phyloP scores from a whole-genome alignment of 2,888 invertebrate genomes.

The Hypomecis atomaria region DNA sequence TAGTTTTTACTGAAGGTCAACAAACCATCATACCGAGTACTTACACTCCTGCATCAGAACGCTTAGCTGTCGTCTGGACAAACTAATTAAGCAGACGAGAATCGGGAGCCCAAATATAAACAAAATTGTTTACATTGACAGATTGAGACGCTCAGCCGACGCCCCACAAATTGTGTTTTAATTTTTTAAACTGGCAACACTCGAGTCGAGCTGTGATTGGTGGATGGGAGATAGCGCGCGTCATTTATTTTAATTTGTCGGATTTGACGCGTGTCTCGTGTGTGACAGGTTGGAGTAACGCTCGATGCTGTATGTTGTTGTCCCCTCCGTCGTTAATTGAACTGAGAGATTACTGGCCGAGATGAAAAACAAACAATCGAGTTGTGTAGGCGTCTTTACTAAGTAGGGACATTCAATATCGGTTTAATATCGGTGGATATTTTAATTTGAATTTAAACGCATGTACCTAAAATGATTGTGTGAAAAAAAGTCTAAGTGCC shows the following conservation, averaged over 20 bases:
- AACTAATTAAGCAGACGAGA: slow-evolving; percentile 44
- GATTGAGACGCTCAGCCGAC: slow-evolving; percentile 63
- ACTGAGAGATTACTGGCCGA: slow-evolving; percentile 44
- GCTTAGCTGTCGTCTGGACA: slow-evolving; percentile 34
- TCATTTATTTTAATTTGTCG: slow-evolving; percentile 83
- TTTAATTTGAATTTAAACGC: not conserved
- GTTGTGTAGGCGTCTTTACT: slow-evolving; percentile 10
- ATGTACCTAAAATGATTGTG: not conserved
- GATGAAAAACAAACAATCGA: slow-evolving; percentile 35
- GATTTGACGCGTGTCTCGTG: slow-evolving; percentile 55
- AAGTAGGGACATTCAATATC: not conserved
- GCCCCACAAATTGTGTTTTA: slow-evolving; percentile 76
- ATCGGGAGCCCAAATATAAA: slow-evolving; percentile 69
- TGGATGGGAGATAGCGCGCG: slow-evolving; percentile 64
- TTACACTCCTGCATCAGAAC: slow-evolving; percentile 20
- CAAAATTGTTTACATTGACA: slow-evolving; percentile 75
- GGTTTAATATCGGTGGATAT: no score
- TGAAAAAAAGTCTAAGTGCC: not conserved
- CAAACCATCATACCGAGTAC: not conserved
- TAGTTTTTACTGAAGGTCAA: not conserved
- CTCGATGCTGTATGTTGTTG: slow-evolving; percentile 32
- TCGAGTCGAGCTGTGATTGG: slow-evolving; percentile 61
- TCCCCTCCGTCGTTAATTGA: slow-evolving; percentile 48
- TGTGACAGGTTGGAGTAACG: slow-evolving; percentile 48
- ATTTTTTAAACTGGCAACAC: slow-evolving; percentile 81